Evolutionary conservation across 2,888 invertebrate species (phyloP).

Genomic region (Drosophila borborema): DNA sequence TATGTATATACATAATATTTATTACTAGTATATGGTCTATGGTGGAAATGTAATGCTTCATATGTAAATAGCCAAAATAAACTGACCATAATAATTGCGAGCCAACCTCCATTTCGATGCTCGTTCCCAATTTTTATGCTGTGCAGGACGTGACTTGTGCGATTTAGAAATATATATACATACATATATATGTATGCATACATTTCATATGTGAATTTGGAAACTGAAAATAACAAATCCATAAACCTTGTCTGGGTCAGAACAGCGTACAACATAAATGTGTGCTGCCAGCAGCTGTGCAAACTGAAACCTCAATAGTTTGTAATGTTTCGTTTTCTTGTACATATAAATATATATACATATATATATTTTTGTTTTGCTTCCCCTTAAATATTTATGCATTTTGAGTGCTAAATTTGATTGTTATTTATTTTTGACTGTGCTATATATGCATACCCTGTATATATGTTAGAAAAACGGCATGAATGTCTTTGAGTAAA

Average conservation of each 20-base stretch:
- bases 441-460: background rate
- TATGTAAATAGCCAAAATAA: constrained; percentile 22
- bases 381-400: constrained; percentile 43
- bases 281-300: constrained; percentile 10
- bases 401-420: constrained; percentile 24
- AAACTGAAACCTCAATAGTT: constrained; percentile 47
- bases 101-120: constrained; percentile 7
- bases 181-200: background rate
- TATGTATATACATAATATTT: constrained; percentile 34
- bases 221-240: constrained; percentile 58
- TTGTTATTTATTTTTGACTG: background rate
- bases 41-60: constrained; percentile 35
- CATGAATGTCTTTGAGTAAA: background rate
- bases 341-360: constrained; percentile 9
- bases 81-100: constrained; percentile 24
- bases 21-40: constrained; percentile 28
- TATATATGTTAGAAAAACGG: background rate
- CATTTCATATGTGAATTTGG: constrained; percentile 21
- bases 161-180: constrained; percentile 18
- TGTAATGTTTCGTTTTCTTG: background rate
- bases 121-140: constrained; percentile 29
- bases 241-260: constrained; percentile 78
- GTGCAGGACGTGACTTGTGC: constrained; percentile 74
- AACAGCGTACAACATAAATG: constrained; percentile 36
- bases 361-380: constrained; percentile 36